Evolutionary conservation across 2,797 vertebrate genomes (phyloP).

Genomic region (Cyclura pinguis): DNA sequence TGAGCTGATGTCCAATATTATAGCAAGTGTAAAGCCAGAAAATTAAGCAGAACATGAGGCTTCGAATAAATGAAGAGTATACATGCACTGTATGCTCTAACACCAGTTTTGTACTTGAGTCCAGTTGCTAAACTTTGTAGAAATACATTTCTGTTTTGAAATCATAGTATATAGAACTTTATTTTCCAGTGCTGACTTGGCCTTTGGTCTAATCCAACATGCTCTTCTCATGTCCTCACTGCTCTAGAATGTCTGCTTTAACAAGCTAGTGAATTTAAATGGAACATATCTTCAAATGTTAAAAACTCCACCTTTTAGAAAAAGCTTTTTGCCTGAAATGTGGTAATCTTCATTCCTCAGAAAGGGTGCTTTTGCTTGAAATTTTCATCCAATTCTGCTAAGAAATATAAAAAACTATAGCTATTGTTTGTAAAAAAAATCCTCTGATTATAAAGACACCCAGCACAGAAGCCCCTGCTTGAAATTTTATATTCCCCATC

Average conservation of each 20-base stretch:
- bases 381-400: no score
- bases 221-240: background rate
- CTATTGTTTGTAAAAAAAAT: no score
- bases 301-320: no score
- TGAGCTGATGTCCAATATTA: background rate
- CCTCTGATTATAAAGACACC: no score
- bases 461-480: no score
- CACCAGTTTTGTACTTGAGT: background rate
- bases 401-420: no score
- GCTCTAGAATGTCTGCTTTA: background rate
- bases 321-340: no score
- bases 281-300: background rate
- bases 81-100: background rate
- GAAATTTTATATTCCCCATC: no score
- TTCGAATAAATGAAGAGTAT: background rate
- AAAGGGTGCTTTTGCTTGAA: no score
- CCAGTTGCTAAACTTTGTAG: background rate
- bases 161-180: background rate
- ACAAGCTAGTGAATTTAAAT: background rate
- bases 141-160: background rate
- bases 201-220: background rate
- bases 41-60: background rate
- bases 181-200: background rate
- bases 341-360: no score
- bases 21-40: background rate